Evolutionary conservation across 2,888 invertebrate genomes (phyloP), one percentile per base, ranked within the genome.

Genomic region (Brachylomia viminalis): DNA sequence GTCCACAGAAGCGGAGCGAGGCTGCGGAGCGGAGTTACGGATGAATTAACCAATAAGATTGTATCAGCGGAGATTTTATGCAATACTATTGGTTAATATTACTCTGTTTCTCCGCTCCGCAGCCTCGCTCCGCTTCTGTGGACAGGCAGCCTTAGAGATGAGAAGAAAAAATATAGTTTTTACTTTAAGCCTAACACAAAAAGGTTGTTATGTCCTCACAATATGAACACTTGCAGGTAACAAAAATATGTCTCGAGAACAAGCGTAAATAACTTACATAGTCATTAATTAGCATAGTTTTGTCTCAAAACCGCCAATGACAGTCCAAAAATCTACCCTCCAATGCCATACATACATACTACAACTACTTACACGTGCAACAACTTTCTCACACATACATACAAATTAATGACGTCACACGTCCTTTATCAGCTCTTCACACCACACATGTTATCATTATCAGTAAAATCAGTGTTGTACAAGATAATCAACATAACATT

Each of bases 341-440:
- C 56, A 66, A 52, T 30, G 42, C 10, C 56, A 59, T 15, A 66
- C 30, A 59, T 15, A 66, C 30, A 38, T n/a, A 52, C 47, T 52
- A 45, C 20, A 52, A 64, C 23, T 10, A 30, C 20, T 42, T 42
- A 56, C 49, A 64, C n/a, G 42, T 56, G 61, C 27, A 20, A 54
- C 7, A 27, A 78, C 68, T 54, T 47, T 70, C 69, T 74, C 69
- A 80, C 67, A 78, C 69, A 54, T 62, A 17, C 47, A 54, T 47
- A 79, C 69, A 69, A 80, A 82, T 75, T 58, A 45, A 54, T 84
- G 82, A 82, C 80, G 75, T 67, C 82, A 80, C 17, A 10, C 42
- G 42, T 66, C 42, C 54, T 54, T 66, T 84, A 70, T 72, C 69
- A 77, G 2, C 30, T 59, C 52, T 52, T 72, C 56, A 62, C 65